These are phyloP conservation scores for Epinephelus awoara DNA, from an alignment of 2,797 vertebrate genomes.

Conservation along the genomic window DNA sequence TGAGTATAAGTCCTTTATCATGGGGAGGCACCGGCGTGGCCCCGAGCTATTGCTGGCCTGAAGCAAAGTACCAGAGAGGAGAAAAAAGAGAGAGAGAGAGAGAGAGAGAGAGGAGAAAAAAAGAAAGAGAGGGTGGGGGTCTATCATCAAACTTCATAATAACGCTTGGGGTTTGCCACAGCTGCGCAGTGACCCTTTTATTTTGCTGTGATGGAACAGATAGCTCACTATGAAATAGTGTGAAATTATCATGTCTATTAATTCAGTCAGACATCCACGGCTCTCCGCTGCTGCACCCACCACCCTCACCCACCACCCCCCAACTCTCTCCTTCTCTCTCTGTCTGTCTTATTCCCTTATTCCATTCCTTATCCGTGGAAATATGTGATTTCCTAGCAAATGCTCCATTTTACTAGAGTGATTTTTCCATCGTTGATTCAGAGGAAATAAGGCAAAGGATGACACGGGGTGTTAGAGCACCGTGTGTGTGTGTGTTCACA, in stretches of 20 bases:
- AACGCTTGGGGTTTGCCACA: constrained; percentile 92
- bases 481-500: background rate
- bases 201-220: constrained; percentile 92
- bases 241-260: constrained; percentile 99
- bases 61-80: constrained; percentile 89
- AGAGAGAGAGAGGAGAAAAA: constrained; percentile 73
- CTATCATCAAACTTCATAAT: constrained; percentile 96
- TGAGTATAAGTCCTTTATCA: constrained; percentile 98
- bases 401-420: constrained; percentile 76
- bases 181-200: constrained; percentile 98
- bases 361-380: constrained; percentile 85
- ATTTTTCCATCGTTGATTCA: constrained; percentile 81
- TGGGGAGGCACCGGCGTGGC: constrained; percentile 94
- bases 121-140: constrained; percentile 68
- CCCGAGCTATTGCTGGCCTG: constrained; percentile 92
- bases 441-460: constrained; percentile 73
- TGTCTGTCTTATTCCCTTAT: constrained; percentile 74
- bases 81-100: constrained; percentile 70
- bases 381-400: constrained; percentile 90
- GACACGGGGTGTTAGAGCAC: constrained; percentile 36
- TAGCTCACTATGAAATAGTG: constrained; percentile 94
- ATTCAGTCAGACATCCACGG: constrained; percentile 93
- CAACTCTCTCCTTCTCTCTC: constrained; percentile 24
- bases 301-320: constrained; percentile 14
- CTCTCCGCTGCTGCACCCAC: constrained; percentile 76